Evolutionary conservation across 2,797 vertebrate genomes (phyloP), one percentile per base, ranked within the genome.

Genomic region (Podarcis lilfordi): DNA sequence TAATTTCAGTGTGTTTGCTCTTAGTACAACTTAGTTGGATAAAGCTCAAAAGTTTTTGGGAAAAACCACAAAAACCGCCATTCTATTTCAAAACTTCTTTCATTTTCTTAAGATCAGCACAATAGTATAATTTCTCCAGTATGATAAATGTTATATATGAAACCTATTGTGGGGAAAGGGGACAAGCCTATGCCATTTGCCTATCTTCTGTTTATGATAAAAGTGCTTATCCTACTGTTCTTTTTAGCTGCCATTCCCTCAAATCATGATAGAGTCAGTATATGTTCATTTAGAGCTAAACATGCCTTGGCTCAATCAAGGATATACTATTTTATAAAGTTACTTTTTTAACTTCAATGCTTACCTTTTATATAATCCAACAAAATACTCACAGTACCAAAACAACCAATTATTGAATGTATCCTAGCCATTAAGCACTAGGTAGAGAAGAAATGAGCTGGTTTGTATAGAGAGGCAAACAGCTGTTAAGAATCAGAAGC

Each of bases 341-440:
- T 64, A 43, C 2, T 9, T 66, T 35, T 74, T 0, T 5, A 11
- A 37, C 21, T n/a, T 77, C 59, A 27, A 21, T 50, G 29, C 9
- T 81, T 19, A 43, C 83, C 1, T 77, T 86, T 90, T 77, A 80
- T 43, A 55, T 83, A 90, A 75, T 76, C 69, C 78, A 59, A 78
- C 32, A 19, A 88, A 40, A 27, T 25, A 83, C 79, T 86, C 40
- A n/a, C 78, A 59, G 3, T 50, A 1, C 80, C 76, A 55, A 59
- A 25, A 86, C 79, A 86, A 32, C 25, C 25, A 88, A 1, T 27
- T 77, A 68, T 79, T 80, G 5, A 86, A 69, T 13, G 80, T 19
- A 75, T 82, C 4, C 8, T 10, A 2, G 0, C 1, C 32, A 66
- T 85, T 72, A 23, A 50, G 35, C 7, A 25, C 86, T 45, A 64